A percentile compares a stretch with the other conserved stretches of the same genome.
phyloP scores from a whole-genome alignment of 2,797 vertebrate species.

The Mus spretus region DNA sequence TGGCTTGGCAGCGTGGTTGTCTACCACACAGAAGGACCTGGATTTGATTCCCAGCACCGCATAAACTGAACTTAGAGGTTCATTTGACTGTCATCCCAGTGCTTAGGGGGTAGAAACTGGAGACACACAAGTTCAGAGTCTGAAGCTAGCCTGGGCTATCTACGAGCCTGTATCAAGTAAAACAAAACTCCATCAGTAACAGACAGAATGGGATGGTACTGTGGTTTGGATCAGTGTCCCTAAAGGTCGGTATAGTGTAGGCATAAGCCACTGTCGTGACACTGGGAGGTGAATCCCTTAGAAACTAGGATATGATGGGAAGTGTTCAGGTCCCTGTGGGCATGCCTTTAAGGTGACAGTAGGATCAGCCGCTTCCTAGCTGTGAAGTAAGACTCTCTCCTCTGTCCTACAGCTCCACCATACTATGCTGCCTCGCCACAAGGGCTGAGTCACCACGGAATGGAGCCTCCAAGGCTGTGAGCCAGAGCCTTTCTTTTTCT shows the following conservation, averaged over 20 bases:
- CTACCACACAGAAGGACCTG: background rate
- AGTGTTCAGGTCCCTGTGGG: background rate
- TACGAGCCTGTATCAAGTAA: background rate
- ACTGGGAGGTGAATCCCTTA: background rate
- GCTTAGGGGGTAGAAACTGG: too few species aligned
- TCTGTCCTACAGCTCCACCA: background rate
- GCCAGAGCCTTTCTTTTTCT: background rate
- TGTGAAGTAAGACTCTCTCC: too few species aligned
- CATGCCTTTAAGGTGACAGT: background rate
- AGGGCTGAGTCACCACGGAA: background rate
- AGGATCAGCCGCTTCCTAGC: background rate
- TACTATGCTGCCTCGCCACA: background rate
- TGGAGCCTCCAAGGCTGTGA: background rate
- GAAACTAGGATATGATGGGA: background rate
- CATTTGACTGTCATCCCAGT: background rate
- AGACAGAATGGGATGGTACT: background rate
- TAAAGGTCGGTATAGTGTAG: too few species aligned
- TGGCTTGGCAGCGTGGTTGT: background rate
- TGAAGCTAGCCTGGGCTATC: background rate
- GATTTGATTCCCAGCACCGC: background rate
- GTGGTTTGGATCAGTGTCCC: background rate
- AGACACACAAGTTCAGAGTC: background rate
- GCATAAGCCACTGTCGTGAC: too few species aligned
- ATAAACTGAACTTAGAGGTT: background rate
- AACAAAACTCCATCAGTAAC: background rate